Evolutionary conservation across 2,888 invertebrate species (phyloP).

Genomic region (Agriopis aurantiaria): DNA sequence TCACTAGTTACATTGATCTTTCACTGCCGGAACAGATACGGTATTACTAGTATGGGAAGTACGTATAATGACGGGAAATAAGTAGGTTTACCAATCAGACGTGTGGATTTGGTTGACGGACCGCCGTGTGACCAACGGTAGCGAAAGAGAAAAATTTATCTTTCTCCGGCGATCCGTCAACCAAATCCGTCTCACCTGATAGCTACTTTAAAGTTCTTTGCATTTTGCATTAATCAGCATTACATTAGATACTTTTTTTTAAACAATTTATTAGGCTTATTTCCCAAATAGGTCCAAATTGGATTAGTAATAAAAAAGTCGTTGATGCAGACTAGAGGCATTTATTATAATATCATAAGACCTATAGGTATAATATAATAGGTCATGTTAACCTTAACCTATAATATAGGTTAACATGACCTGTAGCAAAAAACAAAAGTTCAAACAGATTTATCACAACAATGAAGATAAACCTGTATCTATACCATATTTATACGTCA

Average conservation of each 20-base stretch:
- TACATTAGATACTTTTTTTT: too few relatives aligned
- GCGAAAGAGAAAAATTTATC: too few relatives aligned
- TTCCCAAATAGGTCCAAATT: too few relatives aligned
- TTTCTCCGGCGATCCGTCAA: too few relatives aligned
- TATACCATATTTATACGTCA: neutral
- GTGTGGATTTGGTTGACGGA: too few relatives aligned
- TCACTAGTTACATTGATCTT: conserved; percentile 14
- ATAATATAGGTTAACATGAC: conserved; percentile 14
- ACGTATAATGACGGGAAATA: conserved; percentile 4
- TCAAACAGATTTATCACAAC: neutral
- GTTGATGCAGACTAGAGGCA: neutral
- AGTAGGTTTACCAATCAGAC: neutral
- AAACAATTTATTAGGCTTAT: too few relatives aligned
- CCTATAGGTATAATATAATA: too few relatives aligned
- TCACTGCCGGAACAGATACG: neutral
- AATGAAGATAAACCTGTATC: neutral
- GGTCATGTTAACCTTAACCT: too few relatives aligned
- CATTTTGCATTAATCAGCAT: neutral
- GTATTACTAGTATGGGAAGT: neutral
- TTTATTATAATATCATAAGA: neutral
- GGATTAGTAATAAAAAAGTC: neutral
- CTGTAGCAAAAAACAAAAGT: conserved; percentile 24
- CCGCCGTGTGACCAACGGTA: too few relatives aligned
- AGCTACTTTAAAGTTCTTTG: neutral
- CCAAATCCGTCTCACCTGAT: too few relatives aligned